Base-by-base conservation (phyloP, 2,113 vertebrate genomes). In the Polypterus bichir region DNA sequence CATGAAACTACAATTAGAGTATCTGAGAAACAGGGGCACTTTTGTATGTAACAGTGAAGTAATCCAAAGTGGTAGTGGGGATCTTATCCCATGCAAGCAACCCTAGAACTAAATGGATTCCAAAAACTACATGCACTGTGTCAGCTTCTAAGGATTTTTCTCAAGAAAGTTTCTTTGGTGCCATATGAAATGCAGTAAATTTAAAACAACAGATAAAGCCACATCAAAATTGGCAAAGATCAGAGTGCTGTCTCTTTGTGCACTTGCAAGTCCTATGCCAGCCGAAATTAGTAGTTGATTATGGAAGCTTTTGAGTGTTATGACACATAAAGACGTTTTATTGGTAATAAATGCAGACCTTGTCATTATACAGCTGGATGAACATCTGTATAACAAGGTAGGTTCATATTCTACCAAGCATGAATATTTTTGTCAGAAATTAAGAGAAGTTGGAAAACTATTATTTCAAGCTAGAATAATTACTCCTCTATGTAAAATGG, bases 41-140 rank as follows among this genome's bases (percentile, higher is more conserved):
- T 74, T 54, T 62, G 55, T 49, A 47, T 70, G 72, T 68, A 72
- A 70, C 65, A 61, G 69, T 44, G 27, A 47, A 49, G 65, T 75
- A 27, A 67, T 74, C 57, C 8, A 73, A 10, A 70, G 56, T 57
- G 69, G 66, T 61, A 68, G 63, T 7, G 61, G 69, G 6, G 58
- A 66, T 54, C 51, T 71, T 3, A 67, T 73, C 9, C 69, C 67
- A 63, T 73, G 46, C 60, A 74, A 67, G 55, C 44, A 9, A 27
- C 69, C 64, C 48, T 1, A 27, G 44, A 54, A 72, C 62, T 9
- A 68, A 56, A 49, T 9, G 3, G 61, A 73, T 7, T 60, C 63
- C 48, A 49, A 59, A 4, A 53, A 76, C 5, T 70, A 73, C 46
- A 74, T 70, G 66, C 71, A 72, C 44, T 76, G 71, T 60, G 62